Conservation (phyloP, 2,888 invertebrate species). For the Tetragonisca angustula region DNA sequence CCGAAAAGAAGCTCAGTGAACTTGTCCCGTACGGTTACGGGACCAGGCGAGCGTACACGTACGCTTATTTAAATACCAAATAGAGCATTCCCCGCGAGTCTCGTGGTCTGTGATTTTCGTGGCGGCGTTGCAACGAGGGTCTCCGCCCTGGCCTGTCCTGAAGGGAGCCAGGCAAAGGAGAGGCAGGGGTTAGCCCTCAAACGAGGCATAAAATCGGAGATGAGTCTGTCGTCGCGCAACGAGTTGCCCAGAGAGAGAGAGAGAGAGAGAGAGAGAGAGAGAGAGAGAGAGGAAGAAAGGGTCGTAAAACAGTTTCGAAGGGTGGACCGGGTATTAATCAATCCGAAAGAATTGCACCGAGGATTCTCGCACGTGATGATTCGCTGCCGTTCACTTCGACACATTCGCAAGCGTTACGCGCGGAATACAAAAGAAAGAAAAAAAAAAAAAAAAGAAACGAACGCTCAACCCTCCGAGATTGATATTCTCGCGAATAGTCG, state of each 20-base stretch:
- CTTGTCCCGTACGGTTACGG: constrained; percentile 50
- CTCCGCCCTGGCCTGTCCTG: constrained; percentile 23
- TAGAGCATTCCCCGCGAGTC: constrained; percentile 64
- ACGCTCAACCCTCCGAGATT: constrained; percentile 17
- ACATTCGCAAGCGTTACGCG: not conserved
- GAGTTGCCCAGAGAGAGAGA: constrained; percentile 39
- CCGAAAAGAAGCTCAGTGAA: constrained; percentile 58
- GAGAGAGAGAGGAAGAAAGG: constrained; percentile 44
- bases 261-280: constrained; percentile 34
- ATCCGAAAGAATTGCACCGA: constrained; percentile 68
- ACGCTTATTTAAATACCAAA: constrained; percentile 74
- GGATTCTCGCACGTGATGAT: not conserved
- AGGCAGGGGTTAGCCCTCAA: constrained; percentile 60
- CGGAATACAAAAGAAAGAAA: not conserved
- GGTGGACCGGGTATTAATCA: constrained; percentile 70
- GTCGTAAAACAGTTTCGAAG: constrained; percentile 65
- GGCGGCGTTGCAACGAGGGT: constrained; percentile 48
- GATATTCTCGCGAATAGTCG: constrained; percentile 2
- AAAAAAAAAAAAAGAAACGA: not conserved
- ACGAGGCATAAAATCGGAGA: constrained; percentile 76
- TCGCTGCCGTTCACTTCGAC: constrained; percentile 16
- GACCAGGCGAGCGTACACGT: constrained; percentile 46
- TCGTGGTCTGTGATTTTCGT: constrained; percentile 72
- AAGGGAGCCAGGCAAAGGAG: constrained; percentile 36
- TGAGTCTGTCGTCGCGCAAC: constrained; percentile 72